Percentiles rank a stretch among this genome's conserved stretches.
Conservation (phyloP, 2,888 invertebrate genomes). For the Oscheius sp. region DNA sequence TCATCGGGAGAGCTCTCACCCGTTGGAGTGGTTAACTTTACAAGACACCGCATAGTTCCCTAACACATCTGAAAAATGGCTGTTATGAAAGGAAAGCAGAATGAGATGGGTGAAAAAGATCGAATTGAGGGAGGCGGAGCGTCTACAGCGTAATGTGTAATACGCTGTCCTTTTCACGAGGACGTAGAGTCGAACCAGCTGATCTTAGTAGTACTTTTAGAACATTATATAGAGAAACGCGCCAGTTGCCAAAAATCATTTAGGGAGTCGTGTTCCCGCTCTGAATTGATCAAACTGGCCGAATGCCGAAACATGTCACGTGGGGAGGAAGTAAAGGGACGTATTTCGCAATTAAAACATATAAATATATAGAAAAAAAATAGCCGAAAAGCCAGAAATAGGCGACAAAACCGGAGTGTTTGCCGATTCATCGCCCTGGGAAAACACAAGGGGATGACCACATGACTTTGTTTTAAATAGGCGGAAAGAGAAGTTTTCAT, state of each 20-base stretch:
- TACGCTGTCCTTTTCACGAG: slow-evolving; percentile 3
- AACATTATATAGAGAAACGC: background rate
- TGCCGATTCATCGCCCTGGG: too few species aligned
- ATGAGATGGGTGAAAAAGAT: too few species aligned
- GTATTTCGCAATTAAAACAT: slow-evolving; percentile 7
- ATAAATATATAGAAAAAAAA: too few species aligned
- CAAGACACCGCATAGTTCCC: slow-evolving; percentile 3
- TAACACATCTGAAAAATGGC: slow-evolving; percentile 14
- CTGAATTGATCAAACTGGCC: slow-evolving; percentile 20
- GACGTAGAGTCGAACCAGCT: slow-evolving; percentile 10
- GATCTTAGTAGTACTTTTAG: background rate
- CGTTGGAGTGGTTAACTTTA: slow-evolving; percentile 6
- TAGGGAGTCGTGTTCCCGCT: slow-evolving; percentile 1
- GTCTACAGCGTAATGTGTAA: slow-evolving; percentile 11
- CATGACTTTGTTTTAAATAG: too few species aligned
- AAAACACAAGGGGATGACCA: too few species aligned
- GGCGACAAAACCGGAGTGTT: too few species aligned
- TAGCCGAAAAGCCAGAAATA: too few species aligned
- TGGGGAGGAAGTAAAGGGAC: background rate
- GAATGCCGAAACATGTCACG: slow-evolving; percentile 16
- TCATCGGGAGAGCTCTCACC: slow-evolving; percentile 15
- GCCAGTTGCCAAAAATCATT: slow-evolving; percentile 1
- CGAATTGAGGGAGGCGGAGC: background rate
- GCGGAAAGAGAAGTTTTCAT: too few species aligned
- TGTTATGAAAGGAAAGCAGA: background rate